A percentile compares a stretch with the other conserved stretches of the same genome.
phyloP scores from a whole-genome alignment of 2,113 vertebrate species.

The Aptenodytes forsteri region DNA sequence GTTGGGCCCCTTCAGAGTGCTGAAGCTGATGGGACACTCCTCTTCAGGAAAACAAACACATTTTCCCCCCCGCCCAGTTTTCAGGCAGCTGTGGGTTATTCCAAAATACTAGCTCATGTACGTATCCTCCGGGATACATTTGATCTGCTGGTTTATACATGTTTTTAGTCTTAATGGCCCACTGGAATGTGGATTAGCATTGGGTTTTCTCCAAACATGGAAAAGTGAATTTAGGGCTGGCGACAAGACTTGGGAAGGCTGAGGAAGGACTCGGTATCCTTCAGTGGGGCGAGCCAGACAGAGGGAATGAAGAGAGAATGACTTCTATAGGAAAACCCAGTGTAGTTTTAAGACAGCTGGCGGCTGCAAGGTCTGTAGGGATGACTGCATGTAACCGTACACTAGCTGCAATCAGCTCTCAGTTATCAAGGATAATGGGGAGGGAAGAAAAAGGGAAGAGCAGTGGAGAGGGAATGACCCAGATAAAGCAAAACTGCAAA shows the following conservation, averaged over 20 bases:
- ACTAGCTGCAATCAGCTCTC: background rate
- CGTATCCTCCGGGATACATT: background rate
- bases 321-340: background rate
- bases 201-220: background rate
- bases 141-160: background rate
- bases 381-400: background rate
- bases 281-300: background rate
- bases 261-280: background rate
- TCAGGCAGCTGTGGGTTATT: background rate
- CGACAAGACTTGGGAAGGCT: background rate
- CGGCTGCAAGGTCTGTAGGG: background rate
- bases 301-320: background rate
- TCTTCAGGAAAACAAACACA: background rate
- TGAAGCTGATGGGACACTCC: background rate
- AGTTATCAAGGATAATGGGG: background rate
- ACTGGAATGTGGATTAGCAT: background rate
- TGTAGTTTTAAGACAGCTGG: background rate
- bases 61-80: accelerated
- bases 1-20: background rate
- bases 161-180: background rate
- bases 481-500: conserved; percentile 15
- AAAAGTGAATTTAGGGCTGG: background rate
- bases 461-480: background rate
- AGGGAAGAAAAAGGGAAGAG: background rate
- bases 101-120: background rate